Percentiles rank a stretch among this genome's conserved stretches.
Evolutionary conservation across 2,113 vertebrate genomes (phyloP).

Genomic region (Serilophus lunatus): DNA sequence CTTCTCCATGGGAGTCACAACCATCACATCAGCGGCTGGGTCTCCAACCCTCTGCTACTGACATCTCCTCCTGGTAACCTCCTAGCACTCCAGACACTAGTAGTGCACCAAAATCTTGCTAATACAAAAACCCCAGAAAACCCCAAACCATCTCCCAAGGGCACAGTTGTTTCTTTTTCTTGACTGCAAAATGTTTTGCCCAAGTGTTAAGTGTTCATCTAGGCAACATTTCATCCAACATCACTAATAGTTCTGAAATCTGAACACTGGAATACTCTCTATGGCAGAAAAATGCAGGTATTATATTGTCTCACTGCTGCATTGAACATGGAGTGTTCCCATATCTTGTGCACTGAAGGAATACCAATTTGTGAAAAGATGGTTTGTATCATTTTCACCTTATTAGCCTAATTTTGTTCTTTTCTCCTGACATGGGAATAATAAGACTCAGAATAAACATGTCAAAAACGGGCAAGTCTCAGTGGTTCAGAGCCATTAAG

Average conservation of each 20-base stretch:
- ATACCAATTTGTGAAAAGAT: not conserved
- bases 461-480: not conserved
- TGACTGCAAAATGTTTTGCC: not conserved
- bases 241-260: rapidly evolving
- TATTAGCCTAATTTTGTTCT: not conserved
- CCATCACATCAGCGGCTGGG: not conserved
- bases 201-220: rapidly evolving
- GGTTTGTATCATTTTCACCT: not conserved
- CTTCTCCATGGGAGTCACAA: not conserved
- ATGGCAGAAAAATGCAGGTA: not conserved
- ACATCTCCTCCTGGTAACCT: not conserved
- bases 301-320: not conserved
- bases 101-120: not conserved
- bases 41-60: not conserved
- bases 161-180: not conserved
- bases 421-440: not conserved
- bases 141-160: not conserved
- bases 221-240: not conserved
- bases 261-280: rapidly evolving
- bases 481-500: not conserved
- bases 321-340: not conserved
- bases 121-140: not conserved
- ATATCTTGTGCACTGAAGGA: not conserved
- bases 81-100: not conserved
- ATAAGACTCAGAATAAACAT: not conserved